phyloP scores from a whole-genome alignment of 2,797 vertebrate genomes.

The Ispidina picta region DNA sequence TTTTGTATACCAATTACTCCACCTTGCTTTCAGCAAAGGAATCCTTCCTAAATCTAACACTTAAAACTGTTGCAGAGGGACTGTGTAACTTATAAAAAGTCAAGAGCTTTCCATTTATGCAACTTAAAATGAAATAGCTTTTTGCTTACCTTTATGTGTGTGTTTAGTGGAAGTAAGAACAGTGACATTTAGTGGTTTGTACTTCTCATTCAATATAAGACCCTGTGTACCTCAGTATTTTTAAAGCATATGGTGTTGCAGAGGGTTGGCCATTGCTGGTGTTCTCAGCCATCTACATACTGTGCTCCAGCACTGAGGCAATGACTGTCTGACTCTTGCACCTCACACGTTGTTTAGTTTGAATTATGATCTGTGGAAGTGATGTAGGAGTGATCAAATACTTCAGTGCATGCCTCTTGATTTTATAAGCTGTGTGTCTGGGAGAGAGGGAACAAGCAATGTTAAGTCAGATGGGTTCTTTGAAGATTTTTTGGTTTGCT shows the following conservation, averaged over 20 bases:
- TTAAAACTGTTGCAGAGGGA: conserved; percentile 69
- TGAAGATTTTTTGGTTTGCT: neutral
- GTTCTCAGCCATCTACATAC: too few relatives aligned
- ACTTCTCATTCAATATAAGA: too few relatives aligned
- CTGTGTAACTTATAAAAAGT: conserved; percentile 60
- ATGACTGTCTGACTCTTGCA: too few relatives aligned
- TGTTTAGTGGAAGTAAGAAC: neutral
- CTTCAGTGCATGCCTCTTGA: neutral
- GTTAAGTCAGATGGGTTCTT: neutral
- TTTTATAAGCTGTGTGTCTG: neutral
- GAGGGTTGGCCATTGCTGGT: too few relatives aligned
- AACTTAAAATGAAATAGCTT: conserved; percentile 44
- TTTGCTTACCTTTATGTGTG: too few relatives aligned
- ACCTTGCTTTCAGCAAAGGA: conserved; percentile 76
- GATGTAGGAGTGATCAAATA: neutral
- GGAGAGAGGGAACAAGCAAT: neutral
- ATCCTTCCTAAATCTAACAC: conserved; percentile 88
- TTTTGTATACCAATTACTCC: conserved; percentile 67
- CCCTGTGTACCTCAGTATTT: too few relatives aligned
- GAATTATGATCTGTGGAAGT: neutral
- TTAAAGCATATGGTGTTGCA: too few relatives aligned
- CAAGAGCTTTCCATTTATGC: conserved; percentile 22
- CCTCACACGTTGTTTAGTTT: too few relatives aligned
- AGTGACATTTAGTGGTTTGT: too few relatives aligned
- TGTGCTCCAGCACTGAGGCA: too few relatives aligned